These are phyloP conservation scores for Remorina albescens DNA, from an alignment of 2,797 vertebrate species.

Conservation along the genomic window DNA sequence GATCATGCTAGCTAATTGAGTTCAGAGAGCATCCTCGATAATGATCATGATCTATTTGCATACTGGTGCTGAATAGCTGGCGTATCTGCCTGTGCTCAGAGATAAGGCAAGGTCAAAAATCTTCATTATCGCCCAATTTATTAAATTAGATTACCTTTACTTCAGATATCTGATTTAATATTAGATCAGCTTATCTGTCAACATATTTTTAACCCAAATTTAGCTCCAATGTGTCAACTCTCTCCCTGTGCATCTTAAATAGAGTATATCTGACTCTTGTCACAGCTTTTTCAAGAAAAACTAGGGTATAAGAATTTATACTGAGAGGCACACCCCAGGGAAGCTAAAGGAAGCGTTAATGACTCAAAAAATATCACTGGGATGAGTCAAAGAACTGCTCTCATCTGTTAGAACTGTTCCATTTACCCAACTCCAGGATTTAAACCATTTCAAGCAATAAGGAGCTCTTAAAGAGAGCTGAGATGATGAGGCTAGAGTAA, in stretches of 20 bases:
- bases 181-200: constrained; percentile 46
- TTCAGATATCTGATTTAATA: constrained; percentile 67
- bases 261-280: background rate
- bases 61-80: constrained; percentile 69
- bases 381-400: constrained; percentile 58
- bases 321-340: constrained; percentile 42
- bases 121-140: constrained; percentile 69
- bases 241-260: constrained; percentile 3
- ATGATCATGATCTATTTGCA: constrained; percentile 80
- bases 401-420: constrained; percentile 50
- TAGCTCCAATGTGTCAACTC: background rate
- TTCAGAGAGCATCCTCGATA: constrained; percentile 82
- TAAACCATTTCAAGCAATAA: constrained; percentile 29
- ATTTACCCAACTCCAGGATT: constrained; percentile 25
- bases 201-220: constrained; percentile 32
- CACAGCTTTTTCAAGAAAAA: constrained; percentile 26
- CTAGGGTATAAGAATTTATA: constrained; percentile 14
- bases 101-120: constrained; percentile 82
- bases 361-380: constrained; percentile 64
- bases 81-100: constrained; percentile 60
- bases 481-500: background rate
- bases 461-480: background rate
- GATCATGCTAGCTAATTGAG: constrained; percentile 85
- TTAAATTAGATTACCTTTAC: constrained; percentile 72
- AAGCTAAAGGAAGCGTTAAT: constrained; percentile 54